Evolutionary conservation across 2,113 vertebrate species (phyloP).

Genomic region (Myiozetetes cayanensis): DNA sequence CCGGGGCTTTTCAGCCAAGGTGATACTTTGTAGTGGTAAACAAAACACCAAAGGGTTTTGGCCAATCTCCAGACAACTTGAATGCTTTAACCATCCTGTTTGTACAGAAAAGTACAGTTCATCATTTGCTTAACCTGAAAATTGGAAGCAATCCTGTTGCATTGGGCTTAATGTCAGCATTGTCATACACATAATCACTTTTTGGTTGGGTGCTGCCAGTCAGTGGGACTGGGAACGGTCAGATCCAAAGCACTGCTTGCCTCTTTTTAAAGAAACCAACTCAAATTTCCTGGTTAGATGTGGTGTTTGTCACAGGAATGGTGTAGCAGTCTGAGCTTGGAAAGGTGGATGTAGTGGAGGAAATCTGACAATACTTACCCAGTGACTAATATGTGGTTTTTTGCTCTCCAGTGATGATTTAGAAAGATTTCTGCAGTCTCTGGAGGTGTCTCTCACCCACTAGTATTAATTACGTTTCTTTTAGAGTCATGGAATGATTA

Average conservation of each 20-base stretch:
- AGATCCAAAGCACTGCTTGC: background rate
- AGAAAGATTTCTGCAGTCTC: background rate
- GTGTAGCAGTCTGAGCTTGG: background rate
- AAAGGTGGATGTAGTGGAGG: background rate
- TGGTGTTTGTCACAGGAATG: background rate
- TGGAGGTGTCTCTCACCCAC: background rate
- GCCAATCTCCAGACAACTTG: background rate
- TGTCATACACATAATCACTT: background rate
- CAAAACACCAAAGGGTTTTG: background rate
- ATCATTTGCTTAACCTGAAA: constrained; percentile 24
- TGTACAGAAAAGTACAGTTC: background rate
- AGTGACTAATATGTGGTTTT: background rate
- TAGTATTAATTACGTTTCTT: background rate
- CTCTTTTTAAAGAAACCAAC: background rate
- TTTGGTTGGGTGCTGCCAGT: constrained; percentile 4
- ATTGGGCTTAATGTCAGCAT: background rate
- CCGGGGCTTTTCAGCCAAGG: background rate
- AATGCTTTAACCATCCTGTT: background rate
- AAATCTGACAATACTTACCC: background rate
- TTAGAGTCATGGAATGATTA: background rate
- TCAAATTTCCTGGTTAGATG: background rate
- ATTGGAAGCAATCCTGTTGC: background rate
- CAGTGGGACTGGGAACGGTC: background rate
- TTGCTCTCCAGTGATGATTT: background rate
- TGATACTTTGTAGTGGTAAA: background rate